These are phyloP conservation scores for Oenanthe oenanthe DNA, from an alignment of 2,113 vertebrate genomes.

Conservation along the genomic window DNA sequence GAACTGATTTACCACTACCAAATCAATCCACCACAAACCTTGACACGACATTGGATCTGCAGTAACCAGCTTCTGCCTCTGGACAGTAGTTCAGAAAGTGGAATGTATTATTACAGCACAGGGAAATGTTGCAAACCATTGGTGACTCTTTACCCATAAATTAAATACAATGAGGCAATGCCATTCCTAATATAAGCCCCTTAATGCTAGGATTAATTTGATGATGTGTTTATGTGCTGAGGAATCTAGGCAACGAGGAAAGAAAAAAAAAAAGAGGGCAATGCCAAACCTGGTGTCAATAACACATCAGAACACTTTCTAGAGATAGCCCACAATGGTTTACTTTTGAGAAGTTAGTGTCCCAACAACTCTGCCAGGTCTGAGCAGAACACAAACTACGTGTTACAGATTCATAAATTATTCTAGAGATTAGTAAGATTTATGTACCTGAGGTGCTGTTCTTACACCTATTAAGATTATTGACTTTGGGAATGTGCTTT, in stretches of 20 bases:
- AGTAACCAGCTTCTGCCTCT: not conserved
- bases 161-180: not conserved
- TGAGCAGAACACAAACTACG: not conserved
- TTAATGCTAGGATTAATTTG: not conserved
- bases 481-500: not conserved
- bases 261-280: not conserved
- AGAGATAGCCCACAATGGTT: not conserved
- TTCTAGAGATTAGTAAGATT: not conserved
- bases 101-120: not conserved
- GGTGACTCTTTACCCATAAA: not conserved
- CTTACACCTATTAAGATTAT: not conserved
- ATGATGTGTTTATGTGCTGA: slow-evolving; percentile 4
- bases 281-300: not conserved
- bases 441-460: not conserved
- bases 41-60: not conserved
- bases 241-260: not conserved
- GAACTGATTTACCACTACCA: not conserved
- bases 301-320: not conserved
- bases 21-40: not conserved
- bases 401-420: not conserved
- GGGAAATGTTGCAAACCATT: not conserved
- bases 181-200: not conserved
- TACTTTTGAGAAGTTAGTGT: slow-evolving; percentile 6
- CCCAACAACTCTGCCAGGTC: not conserved
- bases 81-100: not conserved